Evolutionary conservation across 2,888 invertebrate species (phyloP), one percentile per base, ranked within the genome.

Genomic region (Beris morrisii): DNA sequence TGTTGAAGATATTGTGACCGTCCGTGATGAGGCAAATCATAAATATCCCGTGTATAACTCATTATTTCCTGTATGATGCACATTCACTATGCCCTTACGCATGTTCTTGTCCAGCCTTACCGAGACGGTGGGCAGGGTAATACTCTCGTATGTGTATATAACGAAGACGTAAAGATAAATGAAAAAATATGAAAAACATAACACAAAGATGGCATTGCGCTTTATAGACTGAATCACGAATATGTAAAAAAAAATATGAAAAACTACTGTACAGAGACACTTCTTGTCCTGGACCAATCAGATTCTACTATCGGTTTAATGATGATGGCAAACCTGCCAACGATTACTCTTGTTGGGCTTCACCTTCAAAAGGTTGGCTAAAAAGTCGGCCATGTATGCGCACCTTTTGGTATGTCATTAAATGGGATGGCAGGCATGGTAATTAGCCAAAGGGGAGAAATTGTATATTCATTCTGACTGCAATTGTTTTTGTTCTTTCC

Each of bases 321-420:
- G 61, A 61, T 52, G 61, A 61, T 52, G 61, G 61, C 52, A 32
- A 61, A 61, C 61, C 50, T 61, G 61, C 52, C 52, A 50, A 50
- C 50, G 61, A 61, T 61, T 61, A 52, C 50, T 50, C 32, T 32
- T 38, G 52, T 38, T 50, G 61, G 52, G 32, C 30, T 43, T 38
- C 61, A 52, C 50, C 52, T 38, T 38, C 38, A 9, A 7, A 32
- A 38, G 9, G 38, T 38, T 38, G 38, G 38, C 38, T 38, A 9
- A 15, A 43, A 61, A 38, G 22, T 38, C 32, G 13, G 38, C 52
- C 61, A 52, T 61, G 28, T 61, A 38, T 52, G 52, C 38, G 38
- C 52, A 38, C 50, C 9, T 32, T 38, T 50, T 43, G 52, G 50
- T 43, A 38, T 61, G 54, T 54, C 54, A 64, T 64, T 64, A 64